Conservation (phyloP, 1,140 invertebrate genomes). For the Frieseomelitta varia region DNA sequence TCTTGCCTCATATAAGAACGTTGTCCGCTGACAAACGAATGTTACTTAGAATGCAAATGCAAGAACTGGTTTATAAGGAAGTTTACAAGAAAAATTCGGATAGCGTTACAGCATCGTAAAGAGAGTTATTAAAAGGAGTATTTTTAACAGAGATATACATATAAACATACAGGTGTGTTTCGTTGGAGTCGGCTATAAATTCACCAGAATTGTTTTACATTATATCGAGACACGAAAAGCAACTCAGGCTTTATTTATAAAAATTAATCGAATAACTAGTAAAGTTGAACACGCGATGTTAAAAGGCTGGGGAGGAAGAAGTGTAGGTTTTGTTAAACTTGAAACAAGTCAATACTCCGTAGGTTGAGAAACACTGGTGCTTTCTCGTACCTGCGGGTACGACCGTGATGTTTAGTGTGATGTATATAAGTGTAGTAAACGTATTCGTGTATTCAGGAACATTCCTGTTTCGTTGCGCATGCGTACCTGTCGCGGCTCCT, state of each 20-base stretch:
- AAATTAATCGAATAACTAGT: neutral
- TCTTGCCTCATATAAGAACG: slow-evolving; percentile 77
- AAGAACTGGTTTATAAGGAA: slow-evolving; percentile 79
- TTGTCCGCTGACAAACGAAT: slow-evolving; percentile 76
- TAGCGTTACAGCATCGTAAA: slow-evolving; percentile 14
- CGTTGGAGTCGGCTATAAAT: neutral
- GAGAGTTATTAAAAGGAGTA: neutral
- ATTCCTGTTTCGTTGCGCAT: slow-evolving; percentile 61
- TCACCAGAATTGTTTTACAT: neutral
- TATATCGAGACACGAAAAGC: no score
- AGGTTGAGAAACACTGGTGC: slow-evolving; percentile 71
- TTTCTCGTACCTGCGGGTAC: slow-evolving; percentile 71
- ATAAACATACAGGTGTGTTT: neutral
- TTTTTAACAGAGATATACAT: slow-evolving; percentile 35
- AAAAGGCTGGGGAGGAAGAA: neutral
- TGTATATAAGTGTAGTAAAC: slow-evolving; percentile 43
- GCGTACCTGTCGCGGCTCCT: slow-evolving; percentile 53
- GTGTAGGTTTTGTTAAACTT: neutral
- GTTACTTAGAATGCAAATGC: slow-evolving; percentile 79
- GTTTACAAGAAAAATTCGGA: slow-evolving; percentile 77
- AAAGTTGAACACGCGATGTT: no score
- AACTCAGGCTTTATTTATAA: neutral
- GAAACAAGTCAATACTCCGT: neutral
- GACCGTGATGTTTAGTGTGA: slow-evolving; percentile 54
- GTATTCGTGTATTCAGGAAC: slow-evolving; percentile 42